Conservation (phyloP, 2,797 vertebrate genomes). For the Cyprinella venusta region DNA sequence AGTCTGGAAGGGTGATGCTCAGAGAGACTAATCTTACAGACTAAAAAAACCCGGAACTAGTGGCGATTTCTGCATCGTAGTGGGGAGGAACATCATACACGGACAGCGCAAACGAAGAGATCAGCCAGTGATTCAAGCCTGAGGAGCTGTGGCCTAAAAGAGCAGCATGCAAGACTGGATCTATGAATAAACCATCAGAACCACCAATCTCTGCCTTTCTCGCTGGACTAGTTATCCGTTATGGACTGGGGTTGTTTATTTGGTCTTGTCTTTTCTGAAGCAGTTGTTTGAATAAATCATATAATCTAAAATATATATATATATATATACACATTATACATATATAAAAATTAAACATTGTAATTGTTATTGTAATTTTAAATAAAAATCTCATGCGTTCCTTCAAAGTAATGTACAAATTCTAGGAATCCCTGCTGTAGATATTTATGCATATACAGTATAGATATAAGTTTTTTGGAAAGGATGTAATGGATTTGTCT, state of each 20-base stretch:
- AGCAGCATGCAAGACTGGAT: conserved; percentile 80
- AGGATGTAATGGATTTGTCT: background rate
- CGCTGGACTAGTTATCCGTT: conserved; percentile 10
- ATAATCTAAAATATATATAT: too few species aligned
- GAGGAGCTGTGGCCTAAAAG: conserved; percentile 83
- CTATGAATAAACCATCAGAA: conserved; percentile 83
- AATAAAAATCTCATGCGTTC: background rate
- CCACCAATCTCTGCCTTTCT: background rate
- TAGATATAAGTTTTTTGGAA: background rate
- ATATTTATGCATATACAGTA: background rate
- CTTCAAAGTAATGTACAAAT: background rate
- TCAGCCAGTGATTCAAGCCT: conserved; percentile 85
- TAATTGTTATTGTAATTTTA: background rate
- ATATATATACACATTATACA: too few species aligned
- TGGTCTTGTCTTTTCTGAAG: background rate
- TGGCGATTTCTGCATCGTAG: conserved; percentile 91
- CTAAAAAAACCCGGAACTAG: conserved; percentile 92
- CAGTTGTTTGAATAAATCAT: background rate
- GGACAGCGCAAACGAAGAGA: conserved; percentile 89
- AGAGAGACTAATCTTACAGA: conserved; percentile 94
- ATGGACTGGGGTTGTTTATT: background rate
- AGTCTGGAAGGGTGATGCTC: conserved; percentile 89
- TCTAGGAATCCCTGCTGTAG: background rate
- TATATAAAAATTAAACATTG: too few species aligned
- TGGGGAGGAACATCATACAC: conserved; percentile 96